These are phyloP conservation scores for Centrocercus urophasianus DNA, from an alignment of 2,113 vertebrate genomes.

Conservation along the genomic window DNA sequence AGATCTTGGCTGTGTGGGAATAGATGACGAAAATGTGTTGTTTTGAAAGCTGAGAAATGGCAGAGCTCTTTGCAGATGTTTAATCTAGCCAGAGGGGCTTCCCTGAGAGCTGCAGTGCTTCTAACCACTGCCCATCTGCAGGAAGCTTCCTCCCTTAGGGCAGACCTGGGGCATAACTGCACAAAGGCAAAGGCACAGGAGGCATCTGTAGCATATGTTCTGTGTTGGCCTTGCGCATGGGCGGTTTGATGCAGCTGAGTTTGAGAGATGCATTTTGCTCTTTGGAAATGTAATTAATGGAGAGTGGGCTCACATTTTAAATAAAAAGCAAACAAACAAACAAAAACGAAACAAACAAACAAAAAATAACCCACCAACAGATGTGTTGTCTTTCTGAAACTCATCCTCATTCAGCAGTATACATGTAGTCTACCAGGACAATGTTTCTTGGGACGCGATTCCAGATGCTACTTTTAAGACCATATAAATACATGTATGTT, in stretches of 20 bases:
- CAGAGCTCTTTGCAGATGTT: neutral
- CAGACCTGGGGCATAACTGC: fast-evolving
- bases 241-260: neutral
- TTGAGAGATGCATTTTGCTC: neutral
- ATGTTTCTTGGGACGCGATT: neutral
- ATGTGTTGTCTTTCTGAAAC: neutral
- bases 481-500: slow-evolving; percentile 1
- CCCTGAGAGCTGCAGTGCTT: fast-evolving
- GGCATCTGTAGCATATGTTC: fast-evolving
- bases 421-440: slow-evolving; percentile 5
- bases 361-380: neutral
- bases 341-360: too few relatives aligned
- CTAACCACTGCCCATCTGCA: neutral
- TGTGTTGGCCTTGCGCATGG: fast-evolving
- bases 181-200: neutral
- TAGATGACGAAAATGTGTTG: neutral
- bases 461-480: slow-evolving; percentile 51
- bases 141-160: neutral
- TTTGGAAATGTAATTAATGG: neutral
- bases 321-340: neutral
- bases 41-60: neutral
- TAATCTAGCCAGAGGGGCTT: neutral
- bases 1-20: neutral
- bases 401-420: neutral
- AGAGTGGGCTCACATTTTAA: neutral